These are phyloP conservation scores for Macrosteles quadrilineatus DNA, from an alignment of 1,140 invertebrate species.

Conservation along the genomic window DNA sequence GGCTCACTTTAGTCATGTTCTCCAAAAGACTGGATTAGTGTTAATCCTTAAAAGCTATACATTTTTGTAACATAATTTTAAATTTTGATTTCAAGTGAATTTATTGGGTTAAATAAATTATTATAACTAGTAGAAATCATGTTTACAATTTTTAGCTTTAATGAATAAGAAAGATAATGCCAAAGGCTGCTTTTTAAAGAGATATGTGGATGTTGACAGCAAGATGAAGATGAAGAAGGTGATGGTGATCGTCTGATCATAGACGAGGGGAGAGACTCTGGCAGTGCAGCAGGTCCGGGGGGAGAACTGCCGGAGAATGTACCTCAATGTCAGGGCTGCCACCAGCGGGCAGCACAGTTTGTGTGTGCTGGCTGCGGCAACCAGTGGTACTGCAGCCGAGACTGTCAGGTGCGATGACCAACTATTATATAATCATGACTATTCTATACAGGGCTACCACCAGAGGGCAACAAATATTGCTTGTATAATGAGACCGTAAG, in stretches of 20 bases:
- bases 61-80: too few species aligned
- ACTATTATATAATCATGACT: too few species aligned
- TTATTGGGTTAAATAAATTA: too few species aligned
- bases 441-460: not conserved
- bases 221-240: slow-evolving; percentile 59
- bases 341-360: slow-evolving; percentile 73
- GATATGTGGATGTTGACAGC: too few species aligned
- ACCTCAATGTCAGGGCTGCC: slow-evolving; percentile 78
- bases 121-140: too few species aligned
- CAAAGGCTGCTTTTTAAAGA: too few species aligned
- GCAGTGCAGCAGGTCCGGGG: slow-evolving; percentile 50
- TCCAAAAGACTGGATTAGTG: too few species aligned
- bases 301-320: slow-evolving; percentile 51
- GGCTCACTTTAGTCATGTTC: too few species aligned
- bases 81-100: too few species aligned
- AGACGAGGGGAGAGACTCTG: slow-evolving; percentile 56
- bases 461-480: not conserved
- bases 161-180: too few species aligned
- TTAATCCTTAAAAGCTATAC: too few species aligned
- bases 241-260: slow-evolving; percentile 61
- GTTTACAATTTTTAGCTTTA: too few species aligned
- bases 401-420: slow-evolving; percentile 73
- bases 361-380: slow-evolving; percentile 84
- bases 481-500: slow-evolving; percentile 9
- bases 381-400: slow-evolving; percentile 87